These are phyloP conservation scores for Pediacus dermestoides DNA, from an alignment of 2,888 invertebrate species.

Conservation along the genomic window DNA sequence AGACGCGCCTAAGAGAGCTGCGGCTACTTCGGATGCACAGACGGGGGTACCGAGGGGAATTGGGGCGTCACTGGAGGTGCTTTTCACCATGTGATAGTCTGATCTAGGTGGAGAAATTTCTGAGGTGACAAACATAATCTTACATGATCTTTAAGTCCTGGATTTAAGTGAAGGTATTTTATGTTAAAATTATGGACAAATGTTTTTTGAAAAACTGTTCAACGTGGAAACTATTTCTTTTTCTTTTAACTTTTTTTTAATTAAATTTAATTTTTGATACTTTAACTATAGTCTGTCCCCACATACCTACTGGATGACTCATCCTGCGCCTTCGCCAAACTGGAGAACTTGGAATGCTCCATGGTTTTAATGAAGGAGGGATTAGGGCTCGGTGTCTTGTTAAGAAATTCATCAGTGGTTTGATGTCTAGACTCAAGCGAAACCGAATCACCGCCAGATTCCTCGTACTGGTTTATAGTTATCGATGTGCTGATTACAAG, in stretches of 20 bases:
- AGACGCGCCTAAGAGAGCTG: slow-evolving; percentile 54
- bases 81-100: slow-evolving; percentile 48
- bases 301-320: slow-evolving; percentile 22
- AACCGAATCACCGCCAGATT: slow-evolving; percentile 27
- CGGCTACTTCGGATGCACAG: slow-evolving; percentile 54
- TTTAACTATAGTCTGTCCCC: too few relatives aligned
- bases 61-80: slow-evolving; percentile 51
- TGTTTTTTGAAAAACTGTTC: too few relatives aligned
- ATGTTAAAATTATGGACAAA: too few relatives aligned
- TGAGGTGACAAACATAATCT: too few relatives aligned
- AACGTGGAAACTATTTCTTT: too few relatives aligned
- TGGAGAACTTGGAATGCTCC: slow-evolving; percentile 49
- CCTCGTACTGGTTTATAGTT: slow-evolving; percentile 24
- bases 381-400: slow-evolving; percentile 38
- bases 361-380: slow-evolving; percentile 48
- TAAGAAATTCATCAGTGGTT: slow-evolving; percentile 36
- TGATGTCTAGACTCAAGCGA: slow-evolving; percentile 37
- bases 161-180: too few relatives aligned
- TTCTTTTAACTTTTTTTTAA: too few relatives aligned
- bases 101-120: slow-evolving; percentile 21
- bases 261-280: too few relatives aligned
- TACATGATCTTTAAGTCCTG: too few relatives aligned
- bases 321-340: slow-evolving; percentile 41
- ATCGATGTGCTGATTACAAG: slow-evolving; percentile 49
- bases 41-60: slow-evolving; percentile 51